phyloP scores from a whole-genome alignment of 2,797 vertebrate species.

The Chelon auratus region DNA sequence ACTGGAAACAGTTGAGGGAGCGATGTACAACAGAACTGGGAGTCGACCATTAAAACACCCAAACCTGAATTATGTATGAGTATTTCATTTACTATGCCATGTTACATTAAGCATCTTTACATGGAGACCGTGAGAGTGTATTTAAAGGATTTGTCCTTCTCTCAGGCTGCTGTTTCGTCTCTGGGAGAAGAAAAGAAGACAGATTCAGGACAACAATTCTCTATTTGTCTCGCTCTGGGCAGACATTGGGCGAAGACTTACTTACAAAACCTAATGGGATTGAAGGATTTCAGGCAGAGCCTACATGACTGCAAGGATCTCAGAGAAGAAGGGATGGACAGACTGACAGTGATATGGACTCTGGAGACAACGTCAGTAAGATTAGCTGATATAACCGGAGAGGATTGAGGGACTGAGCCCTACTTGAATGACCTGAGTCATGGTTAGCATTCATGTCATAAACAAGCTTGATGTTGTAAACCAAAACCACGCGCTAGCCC shows the following conservation, averaged over 20 bases:
- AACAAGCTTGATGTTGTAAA: slow-evolving; percentile 19
- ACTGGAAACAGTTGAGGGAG: slow-evolving; percentile 80
- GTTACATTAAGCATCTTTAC: slow-evolving; percentile 60
- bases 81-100: slow-evolving; percentile 62
- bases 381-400: slow-evolving; percentile 48
- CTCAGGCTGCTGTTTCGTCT: slow-evolving; percentile 53
- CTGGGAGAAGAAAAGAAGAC: slow-evolving; percentile 51
- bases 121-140: slow-evolving; percentile 36
- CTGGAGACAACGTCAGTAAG: slow-evolving; percentile 58
- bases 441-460: slow-evolving; percentile 13
- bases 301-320: slow-evolving; percentile 45
- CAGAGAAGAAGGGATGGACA: slow-evolving; percentile 30
- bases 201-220: slow-evolving; percentile 69
- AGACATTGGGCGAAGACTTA: slow-evolving; percentile 48
- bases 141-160: slow-evolving; percentile 44
- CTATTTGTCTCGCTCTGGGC: slow-evolving; percentile 56
- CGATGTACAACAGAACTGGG: slow-evolving; percentile 72
- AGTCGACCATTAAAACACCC: slow-evolving; percentile 73
- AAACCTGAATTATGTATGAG: slow-evolving; percentile 79
- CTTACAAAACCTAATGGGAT: slow-evolving; percentile 63
- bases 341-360: slow-evolving; percentile 59
- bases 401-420: slow-evolving; percentile 14
- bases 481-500: not conserved
- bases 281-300: slow-evolving; percentile 58
- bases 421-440: slow-evolving; percentile 36